These are phyloP conservation scores for Colossoma macropomum DNA, from an alignment of 2,113 vertebrate genomes.

Conservation along the genomic window DNA sequence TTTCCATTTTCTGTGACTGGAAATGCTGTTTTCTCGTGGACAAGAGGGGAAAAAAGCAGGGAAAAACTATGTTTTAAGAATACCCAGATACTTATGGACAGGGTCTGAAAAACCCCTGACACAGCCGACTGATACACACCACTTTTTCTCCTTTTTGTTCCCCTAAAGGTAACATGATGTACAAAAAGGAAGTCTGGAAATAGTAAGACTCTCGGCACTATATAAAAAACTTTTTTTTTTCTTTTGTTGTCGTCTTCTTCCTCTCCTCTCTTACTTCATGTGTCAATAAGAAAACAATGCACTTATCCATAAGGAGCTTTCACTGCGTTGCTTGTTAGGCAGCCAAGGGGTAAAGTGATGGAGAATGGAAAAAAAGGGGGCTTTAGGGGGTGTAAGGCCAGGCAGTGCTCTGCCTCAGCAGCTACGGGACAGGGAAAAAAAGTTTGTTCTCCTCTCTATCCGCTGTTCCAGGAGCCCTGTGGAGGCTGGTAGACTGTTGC, in stretches of 20 bases:
- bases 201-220: slow-evolving; percentile 75
- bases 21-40: too few species aligned
- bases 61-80: too few species aligned
- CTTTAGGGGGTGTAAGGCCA: slow-evolving; percentile 55
- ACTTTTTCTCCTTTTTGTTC: slow-evolving; percentile 57
- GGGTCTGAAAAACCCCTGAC: slow-evolving; percentile 60
- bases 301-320: slow-evolving; percentile 76
- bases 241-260: neutral
- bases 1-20: too few species aligned
- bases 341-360: slow-evolving; percentile 71
- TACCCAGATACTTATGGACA: too few species aligned
- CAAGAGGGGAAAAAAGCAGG: too few species aligned
- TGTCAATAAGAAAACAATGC: slow-evolving; percentile 79
- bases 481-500: slow-evolving; percentile 59
- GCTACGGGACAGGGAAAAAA: slow-evolving; percentile 64
- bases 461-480: slow-evolving; percentile 56
- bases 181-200: slow-evolving; percentile 83
- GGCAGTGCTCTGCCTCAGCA: slow-evolving; percentile 52
- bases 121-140: slow-evolving; percentile 70
- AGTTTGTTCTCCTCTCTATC: slow-evolving; percentile 19
- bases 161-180: slow-evolving; percentile 83
- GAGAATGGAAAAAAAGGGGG: slow-evolving; percentile 66
- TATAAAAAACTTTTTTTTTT: slow-evolving; percentile 69
- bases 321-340: slow-evolving; percentile 70
- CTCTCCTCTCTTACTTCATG: slow-evolving; percentile 35